These are phyloP conservation scores for Lates calcarifer DNA, from an alignment of 2,113 vertebrate genomes.

Conservation along the genomic window DNA sequence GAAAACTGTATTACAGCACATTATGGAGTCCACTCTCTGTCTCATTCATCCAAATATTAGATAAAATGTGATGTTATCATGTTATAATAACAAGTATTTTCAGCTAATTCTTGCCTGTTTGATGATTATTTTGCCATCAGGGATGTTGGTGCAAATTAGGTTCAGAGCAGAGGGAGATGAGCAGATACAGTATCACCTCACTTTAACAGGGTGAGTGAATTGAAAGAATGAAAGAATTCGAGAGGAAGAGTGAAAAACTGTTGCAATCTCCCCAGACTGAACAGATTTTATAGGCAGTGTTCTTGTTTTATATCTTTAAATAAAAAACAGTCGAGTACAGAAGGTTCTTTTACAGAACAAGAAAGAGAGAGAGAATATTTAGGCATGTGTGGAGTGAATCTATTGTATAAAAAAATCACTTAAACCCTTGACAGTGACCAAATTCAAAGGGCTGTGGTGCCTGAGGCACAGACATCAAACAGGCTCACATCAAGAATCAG, in stretches of 20 bases:
- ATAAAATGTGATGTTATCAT: not conserved
- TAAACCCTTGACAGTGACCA: slow-evolving; percentile 7
- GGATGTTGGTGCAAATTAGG: not conserved
- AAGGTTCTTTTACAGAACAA: not conserved
- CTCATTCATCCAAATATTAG: not conserved
- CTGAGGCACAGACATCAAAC: slow-evolving; percentile 29
- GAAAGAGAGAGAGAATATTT: too few relatives aligned
- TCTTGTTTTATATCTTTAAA: not conserved
- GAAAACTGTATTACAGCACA: not conserved
- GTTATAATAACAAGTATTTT: not conserved
- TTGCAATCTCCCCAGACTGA: not conserved
- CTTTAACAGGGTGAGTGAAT: not conserved
- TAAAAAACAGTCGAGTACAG: not conserved
- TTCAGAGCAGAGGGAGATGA: not conserved
- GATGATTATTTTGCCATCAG: not conserved
- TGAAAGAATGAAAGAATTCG: not conserved
- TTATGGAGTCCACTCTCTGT: not conserved
- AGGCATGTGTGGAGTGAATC: too few relatives aligned
- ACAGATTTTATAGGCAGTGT: not conserved
- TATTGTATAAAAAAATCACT: not conserved
- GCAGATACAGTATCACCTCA: not conserved
- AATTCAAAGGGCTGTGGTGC: slow-evolving; percentile 9
- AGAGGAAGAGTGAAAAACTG: not conserved
- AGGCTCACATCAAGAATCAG: slow-evolving; percentile 6
- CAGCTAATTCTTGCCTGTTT: not conserved